Evolutionary conservation across 2,888 invertebrate genomes (phyloP).

Genomic region (Cantharis rufa): DNA sequence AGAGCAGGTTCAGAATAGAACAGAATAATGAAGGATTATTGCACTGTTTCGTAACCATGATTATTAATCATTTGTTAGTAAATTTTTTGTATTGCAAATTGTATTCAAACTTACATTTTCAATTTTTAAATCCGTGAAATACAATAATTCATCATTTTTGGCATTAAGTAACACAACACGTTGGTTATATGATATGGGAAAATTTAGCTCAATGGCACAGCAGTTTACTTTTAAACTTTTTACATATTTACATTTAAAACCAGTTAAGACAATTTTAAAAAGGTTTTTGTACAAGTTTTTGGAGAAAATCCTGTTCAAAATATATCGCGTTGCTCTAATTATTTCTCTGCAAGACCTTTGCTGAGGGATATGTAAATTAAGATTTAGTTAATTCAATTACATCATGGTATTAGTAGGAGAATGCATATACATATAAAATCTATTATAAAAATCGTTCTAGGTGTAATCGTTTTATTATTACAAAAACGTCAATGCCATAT

Average conservation of each 20-base stretch:
- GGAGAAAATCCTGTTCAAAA: too few species aligned
- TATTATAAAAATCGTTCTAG: background rate
- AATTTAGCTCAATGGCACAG: background rate
- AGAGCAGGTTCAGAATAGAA: background rate
- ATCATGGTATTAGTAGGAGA: background rate
- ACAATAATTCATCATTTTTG: background rate
- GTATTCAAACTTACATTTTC: background rate
- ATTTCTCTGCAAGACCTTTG: background rate
- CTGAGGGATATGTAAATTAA: background rate
- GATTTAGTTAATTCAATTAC: background rate
- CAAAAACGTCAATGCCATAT: slow-evolving; percentile 8
- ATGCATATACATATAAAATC: background rate
- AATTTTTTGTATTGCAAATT: background rate
- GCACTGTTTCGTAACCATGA: background rate
- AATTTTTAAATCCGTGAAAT: background rate
- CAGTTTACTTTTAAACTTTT: background rate
- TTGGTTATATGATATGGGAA: background rate
- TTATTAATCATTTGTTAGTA: background rate
- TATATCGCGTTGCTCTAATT: background rate
- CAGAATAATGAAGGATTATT: background rate
- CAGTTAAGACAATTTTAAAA: background rate
- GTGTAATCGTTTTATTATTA: background rate
- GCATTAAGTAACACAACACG: background rate
- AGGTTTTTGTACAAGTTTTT: background rate
- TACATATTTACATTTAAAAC: background rate